A percentile compares a stretch with the other conserved stretches of the same genome.
phyloP scores from a whole-genome alignment of 2,797 vertebrate species.

The Chelidonichthys spinosus region DNA sequence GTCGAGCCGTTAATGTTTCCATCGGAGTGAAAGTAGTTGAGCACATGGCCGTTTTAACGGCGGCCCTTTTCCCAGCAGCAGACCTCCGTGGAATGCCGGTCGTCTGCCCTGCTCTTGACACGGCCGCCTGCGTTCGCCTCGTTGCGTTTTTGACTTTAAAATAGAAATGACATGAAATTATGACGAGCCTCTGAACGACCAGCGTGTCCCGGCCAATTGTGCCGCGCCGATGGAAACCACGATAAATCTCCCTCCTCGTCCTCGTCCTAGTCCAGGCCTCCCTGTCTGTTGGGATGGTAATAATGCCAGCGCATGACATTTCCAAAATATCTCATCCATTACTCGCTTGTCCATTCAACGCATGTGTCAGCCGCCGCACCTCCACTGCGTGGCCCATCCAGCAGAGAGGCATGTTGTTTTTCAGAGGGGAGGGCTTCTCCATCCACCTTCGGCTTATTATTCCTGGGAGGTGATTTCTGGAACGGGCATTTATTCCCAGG shows the following conservation, averaged over 20 bases:
- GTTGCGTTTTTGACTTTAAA: constrained; percentile 51
- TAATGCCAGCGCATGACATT: constrained; percentile 68
- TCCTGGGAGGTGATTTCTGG: constrained; percentile 53
- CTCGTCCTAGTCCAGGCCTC: not conserved
- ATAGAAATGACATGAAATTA: constrained; percentile 53
- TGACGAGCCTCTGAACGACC: constrained; percentile 43
- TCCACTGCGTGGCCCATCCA: constrained; percentile 38
- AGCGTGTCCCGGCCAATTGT: constrained; percentile 29
- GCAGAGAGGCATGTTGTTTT: constrained; percentile 57
- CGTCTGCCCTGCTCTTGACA: constrained; percentile 41
- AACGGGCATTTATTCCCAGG: constrained; percentile 38
- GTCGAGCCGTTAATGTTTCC: constrained; percentile 45
- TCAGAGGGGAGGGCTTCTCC: constrained; percentile 33
- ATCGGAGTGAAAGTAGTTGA: constrained; percentile 55
- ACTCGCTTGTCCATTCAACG: constrained; percentile 58
- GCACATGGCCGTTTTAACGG: constrained; percentile 57
- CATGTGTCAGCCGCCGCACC: constrained; percentile 59
- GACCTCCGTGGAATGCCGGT: constrained; percentile 61
- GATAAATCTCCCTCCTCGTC: constrained; percentile 44
- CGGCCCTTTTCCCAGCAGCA: constrained; percentile 44
- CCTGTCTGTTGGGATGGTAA: constrained; percentile 48
- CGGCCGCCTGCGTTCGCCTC: constrained; percentile 29
- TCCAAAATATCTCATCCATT: constrained; percentile 63
- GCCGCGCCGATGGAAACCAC: constrained; percentile 49
- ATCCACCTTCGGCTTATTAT: constrained; percentile 16